Percentiles rank a stretch among this genome's conserved stretches.
Conservation (phyloP, 2,797 vertebrate species). For the Pyrocephalus nanus region DNA sequence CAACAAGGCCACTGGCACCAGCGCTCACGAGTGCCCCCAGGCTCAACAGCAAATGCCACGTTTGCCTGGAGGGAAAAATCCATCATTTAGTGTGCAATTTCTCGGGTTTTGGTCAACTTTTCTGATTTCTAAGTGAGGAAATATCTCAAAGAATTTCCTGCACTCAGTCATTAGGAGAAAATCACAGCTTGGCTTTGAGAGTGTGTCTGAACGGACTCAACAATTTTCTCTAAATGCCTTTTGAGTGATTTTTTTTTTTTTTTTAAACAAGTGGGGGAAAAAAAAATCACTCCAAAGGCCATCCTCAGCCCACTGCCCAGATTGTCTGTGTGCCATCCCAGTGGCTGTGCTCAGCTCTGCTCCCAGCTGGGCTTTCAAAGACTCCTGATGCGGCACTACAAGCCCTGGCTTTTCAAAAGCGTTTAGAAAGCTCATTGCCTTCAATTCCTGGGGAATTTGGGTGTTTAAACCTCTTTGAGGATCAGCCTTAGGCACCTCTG, state of each 20-base stretch:
- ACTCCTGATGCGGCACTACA: not conserved
- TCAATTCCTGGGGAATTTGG: constrained; percentile 26
- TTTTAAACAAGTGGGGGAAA: not conserved
- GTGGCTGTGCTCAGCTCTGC: not conserved
- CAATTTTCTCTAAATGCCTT: not conserved
- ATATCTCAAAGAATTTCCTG: not conserved
- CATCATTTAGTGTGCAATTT: not conserved
- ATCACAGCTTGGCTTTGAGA: not conserved
- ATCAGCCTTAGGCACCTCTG: constrained; percentile 29
- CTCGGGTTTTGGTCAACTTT: not conserved
- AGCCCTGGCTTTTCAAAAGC: constrained; percentile 21
- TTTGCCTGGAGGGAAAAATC: not conserved
- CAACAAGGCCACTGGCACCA: not conserved
- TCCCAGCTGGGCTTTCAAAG: not conserved
- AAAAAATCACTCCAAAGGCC: not conserved
- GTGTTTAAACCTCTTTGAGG: constrained; percentile 20
- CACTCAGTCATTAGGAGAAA: not conserved
- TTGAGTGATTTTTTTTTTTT: not conserved
- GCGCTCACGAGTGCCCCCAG: not conserved
- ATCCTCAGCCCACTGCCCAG: not conserved
- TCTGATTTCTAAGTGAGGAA: not conserved
- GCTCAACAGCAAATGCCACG: not conserved
- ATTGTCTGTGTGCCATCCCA: not conserved
- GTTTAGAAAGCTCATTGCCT: constrained; percentile 1
- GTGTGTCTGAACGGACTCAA: not conserved